A percentile compares a stretch with the other conserved stretches of the same genome.
phyloP scores from a whole-genome alignment of 1,140 invertebrate genomes.

The Lethrus apterus region DNA sequence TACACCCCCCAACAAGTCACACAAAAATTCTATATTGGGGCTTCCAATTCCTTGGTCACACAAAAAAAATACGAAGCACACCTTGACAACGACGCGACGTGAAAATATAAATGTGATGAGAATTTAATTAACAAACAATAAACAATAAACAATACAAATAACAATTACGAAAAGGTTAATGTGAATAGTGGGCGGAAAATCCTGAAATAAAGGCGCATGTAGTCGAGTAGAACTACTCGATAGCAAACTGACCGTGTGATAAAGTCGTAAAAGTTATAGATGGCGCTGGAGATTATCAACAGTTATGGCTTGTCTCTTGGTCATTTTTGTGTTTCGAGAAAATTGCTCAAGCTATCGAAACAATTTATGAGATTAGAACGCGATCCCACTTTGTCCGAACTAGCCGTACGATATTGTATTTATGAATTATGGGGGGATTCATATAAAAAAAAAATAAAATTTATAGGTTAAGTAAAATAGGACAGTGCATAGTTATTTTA shows the following conservation, averaged over 20 bases:
- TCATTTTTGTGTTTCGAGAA: conserved; percentile 36
- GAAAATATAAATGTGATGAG: too few relatives aligned
- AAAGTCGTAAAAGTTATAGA: conserved; percentile 39
- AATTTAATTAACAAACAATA: too few relatives aligned
- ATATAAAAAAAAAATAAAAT: too few relatives aligned
- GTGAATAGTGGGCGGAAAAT: too few relatives aligned
- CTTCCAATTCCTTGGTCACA: neutral
- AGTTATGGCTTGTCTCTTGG: conserved; percentile 38
- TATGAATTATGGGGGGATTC: neutral
- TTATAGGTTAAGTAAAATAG: neutral
- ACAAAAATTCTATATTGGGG: conserved; percentile 6
- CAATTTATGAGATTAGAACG: conserved; percentile 13
- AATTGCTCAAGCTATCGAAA: conserved; percentile 32
- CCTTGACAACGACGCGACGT: too few relatives aligned
- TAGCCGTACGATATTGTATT: neutral
- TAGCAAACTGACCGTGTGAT: conserved; percentile 33
- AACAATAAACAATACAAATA: too few relatives aligned
- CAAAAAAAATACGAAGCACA: neutral
- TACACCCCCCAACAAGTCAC: conserved; percentile 9
- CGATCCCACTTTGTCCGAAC: neutral
- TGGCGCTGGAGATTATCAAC: conserved; percentile 37
- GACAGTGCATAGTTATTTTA: too few relatives aligned
- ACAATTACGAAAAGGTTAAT: too few relatives aligned
- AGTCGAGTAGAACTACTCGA: conserved; percentile 23
- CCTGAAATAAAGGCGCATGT: conserved; percentile 8